Base-by-base conservation (phyloP, 2,888 invertebrate genomes). In the Frankliniella fusca region DNA sequence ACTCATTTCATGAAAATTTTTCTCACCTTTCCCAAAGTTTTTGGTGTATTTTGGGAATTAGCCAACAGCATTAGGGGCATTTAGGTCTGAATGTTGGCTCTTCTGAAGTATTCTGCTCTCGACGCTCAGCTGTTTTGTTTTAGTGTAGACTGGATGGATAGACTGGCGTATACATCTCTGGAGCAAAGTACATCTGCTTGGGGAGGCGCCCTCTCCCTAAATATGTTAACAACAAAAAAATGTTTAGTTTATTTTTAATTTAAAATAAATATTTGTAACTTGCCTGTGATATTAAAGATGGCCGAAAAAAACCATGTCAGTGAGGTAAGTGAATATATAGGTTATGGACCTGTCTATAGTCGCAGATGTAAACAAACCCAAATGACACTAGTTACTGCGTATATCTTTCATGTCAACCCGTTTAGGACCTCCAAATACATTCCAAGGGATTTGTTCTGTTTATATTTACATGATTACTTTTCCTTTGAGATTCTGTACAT, bases 171-270 rank as follows among this genome's bases (percentile, higher is more conserved):
- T 12, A 76, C 23, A 18, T 12, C 12, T 23, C 23, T 23, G 12
- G 70, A 76, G 70, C 70, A 76, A 76, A 76, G 70, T 76, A 76
- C 70, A 76, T 27, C 70, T 76, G 70, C 70, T 27, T 12, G 5
- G 70, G 27, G 70, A 76, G 9, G 10, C 27, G 27, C 27, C 23
- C 23, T 61, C 70, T 23, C 70, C 10, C 12, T 23, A 23, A 76
- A 76, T 76, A 76, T 76, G 70, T 23, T 70, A 8, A 3, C 27
- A n/a, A 12, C 2, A 38, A 38, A 38, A 38, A 38, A 3, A 38
- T 38, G 38, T 38, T 38, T 38, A 38, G 38, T 38, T 76, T 23
- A 23, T 10, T 76, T 27, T 27, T 27, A 23, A 23, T 76, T 11
- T 27, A 10, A 11, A 27, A 27, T 27, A 12, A 76, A 76, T 12